Percentiles rank a stretch among this genome's conserved stretches.
Conservation (phyloP, 2,113 vertebrate species). For the Hippopotamus amphibius region DNA sequence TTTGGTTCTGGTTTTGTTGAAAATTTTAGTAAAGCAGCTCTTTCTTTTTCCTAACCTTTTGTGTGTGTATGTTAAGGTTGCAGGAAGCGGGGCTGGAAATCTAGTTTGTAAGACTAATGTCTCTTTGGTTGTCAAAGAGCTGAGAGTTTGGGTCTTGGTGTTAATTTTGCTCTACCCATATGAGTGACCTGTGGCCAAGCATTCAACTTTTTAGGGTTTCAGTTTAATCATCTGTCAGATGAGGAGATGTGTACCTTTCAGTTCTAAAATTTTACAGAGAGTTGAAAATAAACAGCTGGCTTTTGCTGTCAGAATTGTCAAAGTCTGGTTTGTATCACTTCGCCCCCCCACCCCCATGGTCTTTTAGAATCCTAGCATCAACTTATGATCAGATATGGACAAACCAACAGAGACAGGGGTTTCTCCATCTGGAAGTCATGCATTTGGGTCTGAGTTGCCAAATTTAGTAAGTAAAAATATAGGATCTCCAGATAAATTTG, state of each 20-base stretch:
- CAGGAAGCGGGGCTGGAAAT: neutral
- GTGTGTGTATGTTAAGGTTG: neutral
- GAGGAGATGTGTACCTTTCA: neutral
- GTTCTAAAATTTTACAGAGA: neutral
- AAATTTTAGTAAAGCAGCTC: neutral
- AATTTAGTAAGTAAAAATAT: neutral
- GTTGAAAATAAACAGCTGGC: neutral
- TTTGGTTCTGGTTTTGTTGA: slow-evolving; percentile 41
- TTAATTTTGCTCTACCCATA: neutral
- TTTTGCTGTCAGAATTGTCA: neutral
- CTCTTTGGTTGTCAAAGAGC: neutral
- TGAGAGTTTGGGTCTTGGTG: neutral
- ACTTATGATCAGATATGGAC: neutral
- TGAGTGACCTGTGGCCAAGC: neutral
- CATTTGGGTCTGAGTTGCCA: neutral
- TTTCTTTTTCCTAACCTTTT: neutral
- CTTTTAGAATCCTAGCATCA: neutral
- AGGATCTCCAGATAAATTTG: neutral
- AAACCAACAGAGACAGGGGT: neutral
- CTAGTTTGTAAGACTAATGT: neutral
- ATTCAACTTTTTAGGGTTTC: neutral
- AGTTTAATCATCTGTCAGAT: neutral
- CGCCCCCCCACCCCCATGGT: no score
- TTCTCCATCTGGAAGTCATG: neutral
- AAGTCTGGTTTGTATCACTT: neutral